phyloP scores from a whole-genome alignment of 2,888 invertebrate species.

The Tiliacea citrago region DNA sequence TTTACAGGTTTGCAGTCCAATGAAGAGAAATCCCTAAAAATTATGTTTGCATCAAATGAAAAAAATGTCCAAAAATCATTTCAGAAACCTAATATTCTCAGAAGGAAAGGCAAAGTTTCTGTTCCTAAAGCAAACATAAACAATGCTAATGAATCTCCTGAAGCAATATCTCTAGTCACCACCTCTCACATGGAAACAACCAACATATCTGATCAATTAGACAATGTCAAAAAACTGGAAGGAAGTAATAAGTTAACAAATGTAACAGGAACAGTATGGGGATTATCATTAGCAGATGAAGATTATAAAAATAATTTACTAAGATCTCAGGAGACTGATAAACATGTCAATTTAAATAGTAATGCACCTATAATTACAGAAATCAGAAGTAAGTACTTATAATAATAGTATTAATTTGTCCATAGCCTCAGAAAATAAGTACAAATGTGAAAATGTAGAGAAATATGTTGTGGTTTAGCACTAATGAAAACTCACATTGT shows the following conservation, averaged over 20 bases:
- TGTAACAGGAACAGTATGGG: slow-evolving; percentile 43
- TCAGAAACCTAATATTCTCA: slow-evolving; percentile 86
- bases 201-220: slow-evolving; percentile 32
- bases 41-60: slow-evolving; percentile 83
- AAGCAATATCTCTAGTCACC: slow-evolving; percentile 52
- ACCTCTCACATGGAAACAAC: slow-evolving; percentile 27
- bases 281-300: slow-evolving; percentile 49
- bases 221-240: slow-evolving; percentile 16
- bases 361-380: slow-evolving; percentile 21
- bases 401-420: not conserved
- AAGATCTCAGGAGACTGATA: slow-evolving; percentile 55
- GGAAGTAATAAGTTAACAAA: slow-evolving; percentile 22
- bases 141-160: slow-evolving; percentile 67
- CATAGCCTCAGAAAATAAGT: not conserved
- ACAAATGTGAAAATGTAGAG: not conserved
- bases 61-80: slow-evolving; percentile 79
- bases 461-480: not conserved
- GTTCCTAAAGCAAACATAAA: slow-evolving; percentile 56
- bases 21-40: slow-evolving; percentile 62
- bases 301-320: slow-evolving; percentile 36
- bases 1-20: slow-evolving; percentile 55
- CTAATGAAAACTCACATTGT: not conserved
- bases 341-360: slow-evolving; percentile 54
- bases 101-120: slow-evolving; percentile 77
- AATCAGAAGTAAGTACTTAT: slow-evolving; percentile 44